A percentile compares a stretch with the other conserved stretches of the same genome.
Conservation (phyloP, 2,113 vertebrate genomes). For the Oncorhynchus masou region DNA sequence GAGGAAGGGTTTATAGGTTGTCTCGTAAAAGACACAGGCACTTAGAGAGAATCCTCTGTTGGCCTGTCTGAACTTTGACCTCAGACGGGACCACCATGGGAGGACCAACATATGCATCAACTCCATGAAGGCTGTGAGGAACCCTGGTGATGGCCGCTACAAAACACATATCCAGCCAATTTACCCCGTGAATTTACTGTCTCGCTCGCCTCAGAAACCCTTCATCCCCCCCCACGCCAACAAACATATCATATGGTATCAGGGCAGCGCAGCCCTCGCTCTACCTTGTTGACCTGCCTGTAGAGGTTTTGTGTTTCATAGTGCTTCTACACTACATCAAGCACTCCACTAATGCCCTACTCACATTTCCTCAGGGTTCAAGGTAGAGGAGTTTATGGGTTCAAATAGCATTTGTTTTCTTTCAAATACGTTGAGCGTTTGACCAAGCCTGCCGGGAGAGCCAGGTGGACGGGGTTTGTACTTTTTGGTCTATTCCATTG, state of each 20-base stretch:
- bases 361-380: conserved; percentile 37
- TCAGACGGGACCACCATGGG: conserved; percentile 62
- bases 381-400: conserved; percentile 11
- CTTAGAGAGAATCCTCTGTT: conserved; percentile 22
- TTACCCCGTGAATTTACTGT: conserved; percentile 26
- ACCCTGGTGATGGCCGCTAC: conserved; percentile 20
- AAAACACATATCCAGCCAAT: conserved; percentile 33
- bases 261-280: conserved; percentile 38
- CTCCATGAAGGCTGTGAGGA: conserved; percentile 11
- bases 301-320: conserved; percentile 34
- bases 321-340: conserved; percentile 3
- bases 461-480: too few species aligned
- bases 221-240: conserved; percentile 1
- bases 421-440: too few species aligned
- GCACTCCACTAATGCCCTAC: conserved; percentile 36
- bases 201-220: conserved; percentile 12
- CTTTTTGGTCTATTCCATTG: too few species aligned
- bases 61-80: conserved; percentile 33
- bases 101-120: conserved; percentile 32
- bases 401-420: not conserved
- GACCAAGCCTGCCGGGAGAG: too few species aligned
- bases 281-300: conserved; percentile 33
- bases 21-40: conserved; percentile 51
- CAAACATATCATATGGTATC: conserved; percentile 27
- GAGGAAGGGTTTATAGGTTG: conserved; percentile 50